Base-by-base conservation (phyloP, 2,888 invertebrate species). In the Itoplectis maculator region DNA sequence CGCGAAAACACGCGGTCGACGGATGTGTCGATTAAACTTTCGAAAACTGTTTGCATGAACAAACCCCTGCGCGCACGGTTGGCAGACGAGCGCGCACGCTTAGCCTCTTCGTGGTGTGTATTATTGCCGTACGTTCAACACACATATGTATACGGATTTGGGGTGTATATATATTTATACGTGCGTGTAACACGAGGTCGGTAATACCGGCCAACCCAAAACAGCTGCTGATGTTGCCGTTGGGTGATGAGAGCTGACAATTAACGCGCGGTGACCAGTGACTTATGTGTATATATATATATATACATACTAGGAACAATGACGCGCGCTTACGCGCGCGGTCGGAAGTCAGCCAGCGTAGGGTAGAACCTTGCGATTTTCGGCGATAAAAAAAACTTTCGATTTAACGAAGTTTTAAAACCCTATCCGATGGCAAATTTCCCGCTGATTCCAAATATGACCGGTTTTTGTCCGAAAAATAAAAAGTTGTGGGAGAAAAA, bases 11-110 rank as follows among this genome's bases (percentile, higher is more conserved):
- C 82, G 70, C 74, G 78, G 75, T 84, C 82, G 81, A 80, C 89
- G 90, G 90, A 91, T 89, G 88, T 90, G 88, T 89, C 90, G 90
- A 91, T 91, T 91, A 92, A 92, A 92, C 91, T 92, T 91, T 90
- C 90, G 91, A 91, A 91, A 92, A 92, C 91, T 90, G 91, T 91
- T 91, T 90, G 91, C 91, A 91, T 90, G 91, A 91, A 91, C 90
- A 89, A 89, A 88, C 88, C 73, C 69, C n/a, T n/a, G n/a, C n/a
- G n/a, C n/a, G n/a, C n/a, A n/a, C n/a, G n/a, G n/a, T n/a, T n/a
- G n/a, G n/a, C n/a, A 42, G 18, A 63, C 56, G 6, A 40, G 40
- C 63, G 56, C 75, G 78, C 73, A 66, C 73, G 59, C 51, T 68
- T 61, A 20, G 37, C 35, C 29, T 49, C 37, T 37, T 35, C 18